Conservation (phyloP, 2,113 vertebrate genomes). For the Pongo pygmaeus region DNA sequence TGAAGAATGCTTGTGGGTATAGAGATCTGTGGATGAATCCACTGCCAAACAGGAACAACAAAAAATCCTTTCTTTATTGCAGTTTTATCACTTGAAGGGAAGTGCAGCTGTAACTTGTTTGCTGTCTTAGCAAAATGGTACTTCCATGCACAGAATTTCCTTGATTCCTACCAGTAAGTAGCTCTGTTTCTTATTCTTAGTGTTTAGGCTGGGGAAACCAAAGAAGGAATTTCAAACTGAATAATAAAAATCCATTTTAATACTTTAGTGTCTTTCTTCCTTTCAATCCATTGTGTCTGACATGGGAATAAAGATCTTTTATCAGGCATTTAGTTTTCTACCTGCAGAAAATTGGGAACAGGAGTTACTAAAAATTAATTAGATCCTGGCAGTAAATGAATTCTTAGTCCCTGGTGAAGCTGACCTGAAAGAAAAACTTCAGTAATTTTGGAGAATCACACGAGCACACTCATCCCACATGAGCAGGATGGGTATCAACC, state of each 20-base stretch:
- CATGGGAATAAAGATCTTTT: not conserved
- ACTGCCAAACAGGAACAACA: not conserved
- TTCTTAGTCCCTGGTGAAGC: not conserved
- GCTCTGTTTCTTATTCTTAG: not conserved
- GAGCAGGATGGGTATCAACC: not conserved
- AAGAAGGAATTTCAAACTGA: not conserved
- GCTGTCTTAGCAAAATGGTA: not conserved
- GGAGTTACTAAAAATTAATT: not conserved
- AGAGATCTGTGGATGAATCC: conserved; percentile 31
- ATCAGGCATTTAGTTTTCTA: not conserved
- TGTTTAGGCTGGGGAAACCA: not conserved
- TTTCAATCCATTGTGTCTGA: not conserved
- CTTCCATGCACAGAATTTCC: not conserved
- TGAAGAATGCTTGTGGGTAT: not conserved
- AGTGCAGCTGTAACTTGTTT: not conserved
- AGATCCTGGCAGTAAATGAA: not conserved
- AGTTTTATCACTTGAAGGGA: not conserved
- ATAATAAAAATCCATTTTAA: not conserved
- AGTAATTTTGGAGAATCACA: not conserved
- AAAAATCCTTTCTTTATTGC: not conserved
- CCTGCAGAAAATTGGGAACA: not conserved
- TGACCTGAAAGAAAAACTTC: not conserved
- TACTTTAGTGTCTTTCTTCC: not conserved
- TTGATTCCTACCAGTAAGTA: not conserved
- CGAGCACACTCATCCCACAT: not conserved